A percentile compares a stretch with the other conserved stretches of the same genome.
Evolutionary conservation across 1,140 invertebrate species (phyloP).

Genomic region (Globodera rostochiensis): DNA sequence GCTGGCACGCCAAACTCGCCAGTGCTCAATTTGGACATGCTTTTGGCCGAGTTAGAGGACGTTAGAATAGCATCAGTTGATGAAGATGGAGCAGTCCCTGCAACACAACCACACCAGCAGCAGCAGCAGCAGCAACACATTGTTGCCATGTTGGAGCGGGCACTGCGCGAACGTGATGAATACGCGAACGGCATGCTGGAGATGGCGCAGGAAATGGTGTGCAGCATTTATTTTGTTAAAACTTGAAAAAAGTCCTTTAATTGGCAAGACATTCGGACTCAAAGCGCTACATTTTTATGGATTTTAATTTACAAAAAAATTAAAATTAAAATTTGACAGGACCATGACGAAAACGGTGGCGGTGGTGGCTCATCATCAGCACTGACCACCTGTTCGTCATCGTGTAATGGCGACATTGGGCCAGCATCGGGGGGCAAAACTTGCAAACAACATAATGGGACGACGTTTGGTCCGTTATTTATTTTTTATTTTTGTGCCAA

Average conservation of each 20-base stretch:
- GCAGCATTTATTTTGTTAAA: background rate
- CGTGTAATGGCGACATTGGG: constrained; percentile 33
- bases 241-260: too few species aligned
- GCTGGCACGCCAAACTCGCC: constrained; percentile 1
- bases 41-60: constrained; percentile 36
- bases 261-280: too few species aligned
- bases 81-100: background rate
- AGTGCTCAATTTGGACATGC: constrained; percentile 33
- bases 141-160: constrained; percentile 31
- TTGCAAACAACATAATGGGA: background rate
- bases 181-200: constrained; percentile 44
- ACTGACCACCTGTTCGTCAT: constrained; percentile 26
- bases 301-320: too few species aligned
- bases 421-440: background rate
- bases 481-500: too few species aligned
- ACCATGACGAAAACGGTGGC: constrained; percentile 27
- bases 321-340: constrained; percentile 12
- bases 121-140: constrained; percentile 4
- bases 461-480: background rate
- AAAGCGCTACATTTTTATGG: too few species aligned
- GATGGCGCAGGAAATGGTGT: constrained; percentile 45
- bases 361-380: constrained; percentile 20
- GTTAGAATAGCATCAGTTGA: background rate
- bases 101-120: background rate
- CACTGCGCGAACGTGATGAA: constrained; percentile 48